A percentile compares a stretch with the other conserved stretches of the same genome.
Evolutionary conservation across 2,888 invertebrate genomes (phyloP).

Genomic region (Helicoverpa assulta): DNA sequence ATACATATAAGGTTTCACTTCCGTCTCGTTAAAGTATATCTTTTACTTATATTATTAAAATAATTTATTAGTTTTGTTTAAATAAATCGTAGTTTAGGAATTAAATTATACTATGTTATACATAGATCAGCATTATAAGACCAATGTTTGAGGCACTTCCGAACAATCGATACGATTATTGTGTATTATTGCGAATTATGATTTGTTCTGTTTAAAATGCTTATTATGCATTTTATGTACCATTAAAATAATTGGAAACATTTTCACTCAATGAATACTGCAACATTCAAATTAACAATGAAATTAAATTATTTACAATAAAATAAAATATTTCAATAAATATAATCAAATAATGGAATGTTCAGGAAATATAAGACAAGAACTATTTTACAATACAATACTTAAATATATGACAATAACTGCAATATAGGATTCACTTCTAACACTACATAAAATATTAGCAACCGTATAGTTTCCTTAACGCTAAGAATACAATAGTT

Average conservation of each 20-base stretch:
- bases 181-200: conserved; percentile 35
- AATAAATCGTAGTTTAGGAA: conserved; percentile 65
- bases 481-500: conserved; percentile 73
- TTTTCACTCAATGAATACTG: conserved; percentile 57
- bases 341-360: conserved; percentile 78
- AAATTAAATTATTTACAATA: conserved; percentile 63
- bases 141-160: conserved; percentile 70
- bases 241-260: conserved; percentile 54
- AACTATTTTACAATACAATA: conserved; percentile 72
- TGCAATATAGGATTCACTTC: conserved; percentile 76
- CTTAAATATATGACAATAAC: conserved; percentile 70
- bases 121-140: conserved; percentile 64
- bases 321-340: conserved; percentile 59
- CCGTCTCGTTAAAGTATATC: conserved; percentile 50
- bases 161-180: conserved; percentile 55
- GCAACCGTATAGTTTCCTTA: conserved; percentile 78
- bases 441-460: conserved; percentile 76
- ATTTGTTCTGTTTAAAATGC: conserved; percentile 56
- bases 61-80: conserved; percentile 62
- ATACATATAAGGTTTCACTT: conserved; percentile 52
- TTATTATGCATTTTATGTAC: conserved; percentile 67
- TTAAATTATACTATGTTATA: conserved; percentile 69
- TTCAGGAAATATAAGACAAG: conserved; percentile 74
- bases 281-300: conserved; percentile 59
- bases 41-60: conserved; percentile 63